Evolutionary conservation across 2,888 invertebrate genomes (phyloP).

Genomic region (Tholera decimalis): DNA sequence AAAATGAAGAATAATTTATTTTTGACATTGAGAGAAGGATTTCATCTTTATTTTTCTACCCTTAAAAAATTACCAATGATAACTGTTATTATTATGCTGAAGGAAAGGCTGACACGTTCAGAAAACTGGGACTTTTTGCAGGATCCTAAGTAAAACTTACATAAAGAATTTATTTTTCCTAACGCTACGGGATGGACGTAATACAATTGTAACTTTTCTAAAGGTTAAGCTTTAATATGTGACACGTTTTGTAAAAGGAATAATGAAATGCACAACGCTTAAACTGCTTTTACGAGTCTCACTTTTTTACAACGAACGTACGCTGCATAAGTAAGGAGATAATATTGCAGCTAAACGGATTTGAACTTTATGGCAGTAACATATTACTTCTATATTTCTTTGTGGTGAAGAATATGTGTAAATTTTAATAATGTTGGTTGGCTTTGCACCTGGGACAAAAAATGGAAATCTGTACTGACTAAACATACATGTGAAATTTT

Average conservation of each 20-base stretch:
- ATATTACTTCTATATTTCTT: slow-evolving; percentile 3
- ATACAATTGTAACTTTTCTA: slow-evolving; percentile 24
- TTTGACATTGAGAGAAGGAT: background rate
- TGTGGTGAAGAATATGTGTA: slow-evolving; percentile 1
- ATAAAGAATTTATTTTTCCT: slow-evolving; percentile 4
- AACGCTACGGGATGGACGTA: slow-evolving; percentile 7
- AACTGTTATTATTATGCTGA: slow-evolving; percentile 19
- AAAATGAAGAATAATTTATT: too few species aligned
- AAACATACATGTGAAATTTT: too few species aligned
- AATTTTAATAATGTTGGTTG: slow-evolving; percentile 12
- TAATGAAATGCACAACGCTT: slow-evolving; percentile 32
- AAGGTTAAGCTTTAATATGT: slow-evolving; percentile 6
- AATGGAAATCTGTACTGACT: background rate
- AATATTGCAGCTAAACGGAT: slow-evolving; percentile 11
- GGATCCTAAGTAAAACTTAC: slow-evolving; percentile 4
- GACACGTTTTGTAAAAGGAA: slow-evolving; percentile 19
- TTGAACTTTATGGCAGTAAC: slow-evolving; percentile 3
- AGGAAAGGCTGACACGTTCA: slow-evolving; percentile 25
- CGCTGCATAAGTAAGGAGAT: slow-evolving; percentile 37
- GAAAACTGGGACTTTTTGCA: slow-evolving; percentile 31
- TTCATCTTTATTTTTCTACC: slow-evolving; percentile 13
- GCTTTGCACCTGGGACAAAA: background rate
- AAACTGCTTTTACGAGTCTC: slow-evolving; percentile 35
- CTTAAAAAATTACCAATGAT: slow-evolving; percentile 27
- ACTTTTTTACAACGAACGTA: slow-evolving; percentile 21